Conservation (phyloP, 2,113 vertebrate species). For the Buteo buteo region DNA sequence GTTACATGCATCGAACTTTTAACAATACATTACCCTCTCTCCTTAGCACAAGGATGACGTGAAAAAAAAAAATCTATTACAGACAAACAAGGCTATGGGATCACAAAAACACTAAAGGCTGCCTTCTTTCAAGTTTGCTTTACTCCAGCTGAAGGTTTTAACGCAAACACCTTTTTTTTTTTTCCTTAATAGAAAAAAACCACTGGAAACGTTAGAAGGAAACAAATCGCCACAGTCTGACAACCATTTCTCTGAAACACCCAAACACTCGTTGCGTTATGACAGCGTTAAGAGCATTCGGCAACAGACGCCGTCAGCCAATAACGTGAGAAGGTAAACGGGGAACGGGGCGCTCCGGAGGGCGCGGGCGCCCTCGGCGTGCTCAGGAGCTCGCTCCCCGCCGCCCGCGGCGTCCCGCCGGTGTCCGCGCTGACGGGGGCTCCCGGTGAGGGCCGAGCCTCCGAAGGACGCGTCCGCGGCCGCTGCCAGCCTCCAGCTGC, state of each 20-base stretch:
- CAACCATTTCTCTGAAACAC: background rate
- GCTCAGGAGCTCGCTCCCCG: background rate
- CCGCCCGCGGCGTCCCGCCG: no score
- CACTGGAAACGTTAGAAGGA: background rate
- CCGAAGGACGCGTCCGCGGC: no score
- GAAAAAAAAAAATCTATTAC: fast-evolving
- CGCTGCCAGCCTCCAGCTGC: no score
- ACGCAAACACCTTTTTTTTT: fast-evolving
- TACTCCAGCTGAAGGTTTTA: background rate
- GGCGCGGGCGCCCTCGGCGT: background rate
- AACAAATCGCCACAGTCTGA: background rate
- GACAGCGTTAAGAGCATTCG: fast-evolving
- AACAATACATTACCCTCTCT: fast-evolving
- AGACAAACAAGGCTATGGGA: fast-evolving
- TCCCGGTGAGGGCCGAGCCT: background rate
- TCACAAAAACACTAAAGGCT: background rate
- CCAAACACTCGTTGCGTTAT: fast-evolving
- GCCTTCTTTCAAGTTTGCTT: background rate
- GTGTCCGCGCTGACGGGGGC: no score
- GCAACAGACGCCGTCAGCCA: fast-evolving
- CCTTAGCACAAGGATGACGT: fast-evolving
- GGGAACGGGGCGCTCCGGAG: background rate
- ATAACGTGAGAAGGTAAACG: fast-evolving
- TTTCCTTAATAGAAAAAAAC: background rate
- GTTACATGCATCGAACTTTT: fast-evolving